Percentiles rank a stretch among this genome's conserved stretches.
These are phyloP conservation scores for Phyllotreta striolata DNA, from an alignment of 2,888 invertebrate genomes.

Conservation along the genomic window DNA sequence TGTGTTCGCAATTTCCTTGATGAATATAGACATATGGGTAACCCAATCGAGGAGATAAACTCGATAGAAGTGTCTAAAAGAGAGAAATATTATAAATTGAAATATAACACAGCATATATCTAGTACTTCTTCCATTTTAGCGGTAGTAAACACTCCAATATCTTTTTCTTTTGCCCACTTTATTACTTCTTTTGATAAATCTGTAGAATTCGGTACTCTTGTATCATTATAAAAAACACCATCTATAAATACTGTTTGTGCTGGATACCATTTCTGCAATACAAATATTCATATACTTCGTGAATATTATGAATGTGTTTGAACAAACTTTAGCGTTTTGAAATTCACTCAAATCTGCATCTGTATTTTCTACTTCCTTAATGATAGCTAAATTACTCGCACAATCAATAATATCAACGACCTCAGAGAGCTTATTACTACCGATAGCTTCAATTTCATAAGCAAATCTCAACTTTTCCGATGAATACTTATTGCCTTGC, in stretches of 20 bases:
- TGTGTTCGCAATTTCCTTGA: conserved; percentile 92
- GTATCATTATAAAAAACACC: conserved; percentile 81
- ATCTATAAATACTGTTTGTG: conserved; percentile 81
- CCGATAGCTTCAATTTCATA: conserved; percentile 73
- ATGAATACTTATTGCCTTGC: conserved; percentile 38
- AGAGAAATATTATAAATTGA: conserved; percentile 27
- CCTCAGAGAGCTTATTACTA: conserved; percentile 70
- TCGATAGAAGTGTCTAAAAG: conserved; percentile 61
- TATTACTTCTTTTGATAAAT: conserved; percentile 72
- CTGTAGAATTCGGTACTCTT: conserved; percentile 65
- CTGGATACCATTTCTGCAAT: conserved; percentile 69
- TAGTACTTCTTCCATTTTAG: conserved; percentile 65
- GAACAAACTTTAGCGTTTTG: conserved; percentile 45
- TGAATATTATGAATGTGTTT: conserved; percentile 12
- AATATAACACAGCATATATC: background rate
- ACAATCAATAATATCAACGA: conserved; percentile 80
- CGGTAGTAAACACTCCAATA: conserved; percentile 63
- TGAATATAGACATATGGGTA: conserved; percentile 85
- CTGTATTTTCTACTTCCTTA: conserved; percentile 66
- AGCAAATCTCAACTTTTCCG: conserved; percentile 59
- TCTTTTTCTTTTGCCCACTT: conserved; percentile 67
- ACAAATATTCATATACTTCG: too few species aligned
- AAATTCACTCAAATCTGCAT: conserved; percentile 42
- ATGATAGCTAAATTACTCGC: conserved; percentile 71
- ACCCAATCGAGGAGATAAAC: conserved; percentile 67